These are phyloP conservation scores for Procambarus virginalis DNA, from an alignment of 1,140 invertebrate species.

Conservation along the genomic window DNA sequence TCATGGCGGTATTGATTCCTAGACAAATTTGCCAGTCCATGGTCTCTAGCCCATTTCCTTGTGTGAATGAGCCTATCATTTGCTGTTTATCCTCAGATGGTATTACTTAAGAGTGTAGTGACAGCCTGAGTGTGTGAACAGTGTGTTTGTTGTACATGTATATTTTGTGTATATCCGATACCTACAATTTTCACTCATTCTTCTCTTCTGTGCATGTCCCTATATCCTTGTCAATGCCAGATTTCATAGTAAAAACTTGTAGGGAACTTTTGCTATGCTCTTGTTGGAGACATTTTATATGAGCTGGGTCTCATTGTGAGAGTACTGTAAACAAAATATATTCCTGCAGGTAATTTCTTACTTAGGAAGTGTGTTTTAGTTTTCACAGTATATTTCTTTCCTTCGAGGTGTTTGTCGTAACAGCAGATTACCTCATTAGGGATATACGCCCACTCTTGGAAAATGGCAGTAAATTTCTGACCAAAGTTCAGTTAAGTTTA, in stretches of 20 bases:
- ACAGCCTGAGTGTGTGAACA: conserved; percentile 20
- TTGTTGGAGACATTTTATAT: neutral
- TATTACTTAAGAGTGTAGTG: conserved; percentile 14
- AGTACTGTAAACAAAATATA: neutral
- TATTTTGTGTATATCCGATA: conserved; percentile 44
- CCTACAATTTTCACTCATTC: conserved; percentile 25
- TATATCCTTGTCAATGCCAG: neutral
- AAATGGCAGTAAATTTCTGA: conserved; percentile 11
- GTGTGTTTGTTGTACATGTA: conserved; percentile 32
- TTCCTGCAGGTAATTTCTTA: neutral
- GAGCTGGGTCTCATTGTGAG: conserved; percentile 1
- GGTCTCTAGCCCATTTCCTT: conserved; percentile 1
- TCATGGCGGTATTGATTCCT: neutral
- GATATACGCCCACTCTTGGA: neutral
- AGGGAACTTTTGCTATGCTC: conserved; percentile 15
- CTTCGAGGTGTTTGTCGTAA: conserved; percentile 12
- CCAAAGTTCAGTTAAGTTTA: conserved; percentile 25
- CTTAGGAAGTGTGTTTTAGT: neutral
- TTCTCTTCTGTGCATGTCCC: conserved; percentile 27
- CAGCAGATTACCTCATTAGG: neutral
- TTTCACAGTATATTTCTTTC: conserved; percentile 16
- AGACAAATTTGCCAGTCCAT: neutral
- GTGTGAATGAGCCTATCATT: neutral
- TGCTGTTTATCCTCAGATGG: conserved; percentile 13
- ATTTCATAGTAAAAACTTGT: conserved; percentile 13